Evolutionary conservation across 2,888 invertebrate species (phyloP), one percentile per base, ranked within the genome.

Genomic region (Hyles lineata): DNA sequence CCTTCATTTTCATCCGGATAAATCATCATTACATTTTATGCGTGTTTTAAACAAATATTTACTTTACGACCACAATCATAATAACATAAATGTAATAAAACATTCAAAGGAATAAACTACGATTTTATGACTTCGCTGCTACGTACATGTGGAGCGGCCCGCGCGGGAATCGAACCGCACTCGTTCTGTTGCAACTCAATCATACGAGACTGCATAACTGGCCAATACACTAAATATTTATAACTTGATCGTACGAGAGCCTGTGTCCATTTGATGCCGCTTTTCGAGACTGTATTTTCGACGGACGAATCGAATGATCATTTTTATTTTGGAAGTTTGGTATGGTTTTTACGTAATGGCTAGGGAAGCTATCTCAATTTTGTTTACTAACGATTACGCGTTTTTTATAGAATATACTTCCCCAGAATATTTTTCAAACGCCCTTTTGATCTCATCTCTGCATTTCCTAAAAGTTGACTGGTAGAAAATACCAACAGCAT

Each of bases 221-320:
- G 55, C 52, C 72, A 72, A 55, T 72, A 72, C 17, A 35, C 32
- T 63, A 72, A 72, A 63, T 72, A 72, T 72, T 72, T 72, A 72
- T 72, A 63, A 72, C 72, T 72, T 63, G 55, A 19, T 63, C 21
- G 21, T 23, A 63, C n/a, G 9, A 6, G 29, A 23, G 62, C 29
- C 55, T 29, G 63, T 52, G 21, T 52, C n/a, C 72, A 72, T 55
- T 63, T 11, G 2, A 3, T 63, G 23, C 21, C n/a, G 55, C 19
- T 29, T 52, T 63, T 21, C 7, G 35, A 11, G 21, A 52, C 43
- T 25, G n/a, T 25, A n/a, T 62, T 23, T 29, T 43, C n/a, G 62
- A 62, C 62, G 52, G 29, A 29, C 4, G 43, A 43, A 43, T 43
- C 43, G 15, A 43, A 43, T 43, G 43, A 43, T 43, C 11, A 43